Evolutionary conservation across 2,888 invertebrate genomes (phyloP), one percentile per base, ranked within the genome.

Genomic region (Cordilura impudica): DNA sequence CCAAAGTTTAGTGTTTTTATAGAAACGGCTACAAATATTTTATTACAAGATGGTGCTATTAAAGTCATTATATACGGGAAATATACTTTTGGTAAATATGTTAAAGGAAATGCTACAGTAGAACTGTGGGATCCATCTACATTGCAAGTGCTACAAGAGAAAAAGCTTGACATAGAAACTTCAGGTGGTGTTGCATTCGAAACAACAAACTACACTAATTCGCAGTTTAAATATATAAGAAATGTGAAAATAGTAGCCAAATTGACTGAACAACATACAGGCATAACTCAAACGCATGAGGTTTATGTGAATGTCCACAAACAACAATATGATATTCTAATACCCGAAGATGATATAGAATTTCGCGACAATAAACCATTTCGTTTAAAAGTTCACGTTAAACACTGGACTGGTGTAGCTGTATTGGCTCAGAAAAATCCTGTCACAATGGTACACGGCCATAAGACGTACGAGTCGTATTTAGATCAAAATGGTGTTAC

Each of bases 1-100:
- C 98, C 98, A 0, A 97, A 97, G 87, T 98, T 98, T 89, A 94
- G 97, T 86, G 95, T 98, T 78, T 93, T 93, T 39, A 93, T 98
- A 76, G 93, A 95, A 82, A 92, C 96, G 35, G 95, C 96, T 0
- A 92, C 94, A 67, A 96, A 96, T 88, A 92, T 94, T 4, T 94
- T 96, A 87, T 93, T 93, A 80, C 96, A 97, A 65, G 47, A 60
- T 29, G 16, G 6, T 1, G 6, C 19, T 10, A 19, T 78, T 4
- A 54, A 7, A 5, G 67, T 66, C 0, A 10, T 56, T 21, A 29
- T 78, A 6, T 72, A 63, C 49, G 77, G 66, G 45, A 95, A 95
- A 84, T 96, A 97, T 86, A 95, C 95, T 69, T 96, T 95, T 86
- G 97, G 97, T 0, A 93, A 95, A 84, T 94, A 96, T 58, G 96